A percentile compares a stretch with the other conserved stretches of the same genome.
phyloP scores from a whole-genome alignment of 2,888 invertebrate species.

The Cryptosula pallasiana region DNA sequence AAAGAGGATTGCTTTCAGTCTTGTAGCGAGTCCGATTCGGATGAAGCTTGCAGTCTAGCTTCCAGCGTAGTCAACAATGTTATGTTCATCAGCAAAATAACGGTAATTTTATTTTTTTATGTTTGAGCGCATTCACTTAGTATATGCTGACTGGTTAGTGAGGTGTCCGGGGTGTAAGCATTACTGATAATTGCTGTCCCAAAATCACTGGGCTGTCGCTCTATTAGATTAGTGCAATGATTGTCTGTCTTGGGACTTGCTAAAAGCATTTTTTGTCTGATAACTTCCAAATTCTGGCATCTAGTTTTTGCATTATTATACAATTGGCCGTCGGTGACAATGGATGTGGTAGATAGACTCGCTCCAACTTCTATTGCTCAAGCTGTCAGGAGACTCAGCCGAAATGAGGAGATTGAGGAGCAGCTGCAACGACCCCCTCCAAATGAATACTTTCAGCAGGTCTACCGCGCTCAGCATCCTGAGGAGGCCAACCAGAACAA shows the following conservation, averaged over 20 bases:
- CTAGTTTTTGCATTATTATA: too few species aligned
- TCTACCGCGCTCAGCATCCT: neutral
- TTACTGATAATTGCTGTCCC: too few species aligned
- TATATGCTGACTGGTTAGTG: too few species aligned
- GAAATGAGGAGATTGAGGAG: neutral
- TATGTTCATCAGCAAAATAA: neutral
- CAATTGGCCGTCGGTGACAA: neutral
- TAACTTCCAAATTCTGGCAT: too few species aligned
- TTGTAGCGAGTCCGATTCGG: neutral
- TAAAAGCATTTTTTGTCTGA: too few species aligned
- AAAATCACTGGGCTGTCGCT: too few species aligned
- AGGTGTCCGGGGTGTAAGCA: too few species aligned
- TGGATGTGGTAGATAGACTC: conserved; percentile 5
- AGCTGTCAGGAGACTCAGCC: neutral
- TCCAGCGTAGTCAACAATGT: neutral
- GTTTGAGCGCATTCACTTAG: too few species aligned
- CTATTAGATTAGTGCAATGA: too few species aligned
- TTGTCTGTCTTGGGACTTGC: too few species aligned
- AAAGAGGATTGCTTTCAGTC: neutral
- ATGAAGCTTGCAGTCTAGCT: neutral
- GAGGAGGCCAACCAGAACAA: neutral
- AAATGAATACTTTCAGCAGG: conserved; percentile 12
- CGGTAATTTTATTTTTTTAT: too few species aligned
- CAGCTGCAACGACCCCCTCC: neutral
- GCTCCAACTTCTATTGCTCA: neutral